A percentile compares a stretch with the other conserved stretches of the same genome.
phyloP scores from a whole-genome alignment of 2,797 vertebrate species.

The Pristis pectinata region DNA sequence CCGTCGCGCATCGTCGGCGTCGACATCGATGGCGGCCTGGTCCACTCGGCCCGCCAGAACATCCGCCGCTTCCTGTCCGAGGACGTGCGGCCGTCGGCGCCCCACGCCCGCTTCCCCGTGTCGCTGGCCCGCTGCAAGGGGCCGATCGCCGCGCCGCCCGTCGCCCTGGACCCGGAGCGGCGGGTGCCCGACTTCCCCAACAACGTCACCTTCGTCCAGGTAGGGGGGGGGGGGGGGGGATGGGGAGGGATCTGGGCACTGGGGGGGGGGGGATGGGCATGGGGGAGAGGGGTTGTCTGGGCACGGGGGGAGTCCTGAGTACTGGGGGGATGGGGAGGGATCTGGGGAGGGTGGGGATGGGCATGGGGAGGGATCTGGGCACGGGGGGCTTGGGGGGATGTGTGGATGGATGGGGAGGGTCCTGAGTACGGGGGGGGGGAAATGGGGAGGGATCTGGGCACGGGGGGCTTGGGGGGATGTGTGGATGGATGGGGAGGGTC shows the following conservation, averaged over 20 bases:
- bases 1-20: constrained; percentile 75
- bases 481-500: background rate
- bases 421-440: too few relatives aligned
- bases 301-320: too few relatives aligned
- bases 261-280: too few relatives aligned
- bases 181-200: constrained; percentile 61
- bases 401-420: background rate
- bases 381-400: background rate
- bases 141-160: constrained; percentile 65
- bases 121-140: constrained; percentile 68
- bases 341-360: background rate
- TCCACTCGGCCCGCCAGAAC: constrained; percentile 73
- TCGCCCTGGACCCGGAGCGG: constrained; percentile 50
- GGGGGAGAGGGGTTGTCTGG: too few relatives aligned
- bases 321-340: too few relatives aligned
- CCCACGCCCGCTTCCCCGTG: constrained; percentile 52
- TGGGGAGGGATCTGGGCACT: too few relatives aligned
- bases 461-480: too few relatives aligned
- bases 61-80: constrained; percentile 79
- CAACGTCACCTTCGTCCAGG: constrained; percentile 78
- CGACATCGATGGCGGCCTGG: constrained; percentile 69
- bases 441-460: too few relatives aligned
- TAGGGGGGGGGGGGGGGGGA: constrained; percentile 48
- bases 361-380: too few relatives aligned
- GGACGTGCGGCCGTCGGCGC: constrained; percentile 47